Conservation (phyloP, 2,888 invertebrate species). For the Podabrus alpinus region DNA sequence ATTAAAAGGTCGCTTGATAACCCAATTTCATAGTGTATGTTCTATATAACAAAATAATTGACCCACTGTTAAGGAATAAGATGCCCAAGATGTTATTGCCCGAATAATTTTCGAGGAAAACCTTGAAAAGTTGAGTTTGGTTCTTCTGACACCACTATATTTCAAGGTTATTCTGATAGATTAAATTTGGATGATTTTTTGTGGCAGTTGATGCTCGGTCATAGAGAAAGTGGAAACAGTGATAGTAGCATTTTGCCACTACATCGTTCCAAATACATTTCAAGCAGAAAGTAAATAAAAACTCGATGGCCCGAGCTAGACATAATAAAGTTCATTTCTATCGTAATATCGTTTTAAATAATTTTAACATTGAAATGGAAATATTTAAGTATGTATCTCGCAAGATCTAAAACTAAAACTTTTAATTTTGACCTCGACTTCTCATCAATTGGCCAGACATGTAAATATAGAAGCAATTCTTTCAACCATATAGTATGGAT, state of each 20-base stretch:
- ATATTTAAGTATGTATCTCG: neutral
- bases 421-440: neutral
- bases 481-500: neutral
- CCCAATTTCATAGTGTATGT: neutral
- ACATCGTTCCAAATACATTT: too few relatives aligned
- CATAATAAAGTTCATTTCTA: neutral
- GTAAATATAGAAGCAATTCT: neutral
- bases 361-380: neutral
- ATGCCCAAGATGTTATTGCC: too few relatives aligned
- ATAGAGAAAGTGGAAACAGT: neutral
- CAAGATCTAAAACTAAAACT: too few relatives aligned
- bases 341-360: too few relatives aligned
- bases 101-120: neutral
- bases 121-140: neutral
- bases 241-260: too few relatives aligned
- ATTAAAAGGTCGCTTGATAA: neutral
- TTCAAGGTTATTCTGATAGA: neutral
- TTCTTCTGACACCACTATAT: neutral
- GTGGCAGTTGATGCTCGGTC: neutral
- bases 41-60: neutral
- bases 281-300: neutral
- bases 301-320: neutral
- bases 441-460: neutral
- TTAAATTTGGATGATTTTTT: too few relatives aligned
- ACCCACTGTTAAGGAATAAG: neutral